Percentiles rank a stretch among this genome's conserved stretches.
These are phyloP conservation scores for Melanerpes aurifrons DNA, from an alignment of 2,113 vertebrate species.

Conservation along the genomic window DNA sequence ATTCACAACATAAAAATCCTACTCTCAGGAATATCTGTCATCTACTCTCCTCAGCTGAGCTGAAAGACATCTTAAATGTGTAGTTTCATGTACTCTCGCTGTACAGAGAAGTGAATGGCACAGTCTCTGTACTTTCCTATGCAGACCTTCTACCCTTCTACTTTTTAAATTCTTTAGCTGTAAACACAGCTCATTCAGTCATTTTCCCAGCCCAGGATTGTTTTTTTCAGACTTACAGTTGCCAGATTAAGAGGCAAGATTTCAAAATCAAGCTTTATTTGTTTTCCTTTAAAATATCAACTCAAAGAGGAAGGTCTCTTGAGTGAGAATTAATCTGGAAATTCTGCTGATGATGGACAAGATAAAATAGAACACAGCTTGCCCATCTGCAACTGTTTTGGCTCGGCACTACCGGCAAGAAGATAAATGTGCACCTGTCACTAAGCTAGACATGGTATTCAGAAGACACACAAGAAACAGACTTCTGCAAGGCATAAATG, in stretches of 20 bases:
- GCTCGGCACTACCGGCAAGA: not conserved
- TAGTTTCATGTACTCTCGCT: not conserved
- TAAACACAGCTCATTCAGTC: not conserved
- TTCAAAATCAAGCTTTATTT: not conserved
- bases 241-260: not conserved
- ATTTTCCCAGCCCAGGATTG: not conserved
- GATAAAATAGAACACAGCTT: constrained; percentile 6
- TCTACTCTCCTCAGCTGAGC: not conserved
- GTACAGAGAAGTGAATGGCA: not conserved
- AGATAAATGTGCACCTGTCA: constrained; percentile 30
- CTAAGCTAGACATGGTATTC: not conserved
- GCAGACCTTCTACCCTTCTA: not conserved
- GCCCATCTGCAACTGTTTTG: not conserved
- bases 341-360: constrained; percentile 17
- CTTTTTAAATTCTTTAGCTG: not conserved
- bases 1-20: not conserved
- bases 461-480: not conserved
- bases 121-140: not conserved
- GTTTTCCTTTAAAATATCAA: not conserved
- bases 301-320: not conserved
- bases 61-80: not conserved
- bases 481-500: not conserved
- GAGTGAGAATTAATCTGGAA: constrained; percentile 14
- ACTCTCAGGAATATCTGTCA: not conserved
- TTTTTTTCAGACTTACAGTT: not conserved